Conservation (phyloP, 1,140 invertebrate genomes). For the Amyelois transitella region DNA sequence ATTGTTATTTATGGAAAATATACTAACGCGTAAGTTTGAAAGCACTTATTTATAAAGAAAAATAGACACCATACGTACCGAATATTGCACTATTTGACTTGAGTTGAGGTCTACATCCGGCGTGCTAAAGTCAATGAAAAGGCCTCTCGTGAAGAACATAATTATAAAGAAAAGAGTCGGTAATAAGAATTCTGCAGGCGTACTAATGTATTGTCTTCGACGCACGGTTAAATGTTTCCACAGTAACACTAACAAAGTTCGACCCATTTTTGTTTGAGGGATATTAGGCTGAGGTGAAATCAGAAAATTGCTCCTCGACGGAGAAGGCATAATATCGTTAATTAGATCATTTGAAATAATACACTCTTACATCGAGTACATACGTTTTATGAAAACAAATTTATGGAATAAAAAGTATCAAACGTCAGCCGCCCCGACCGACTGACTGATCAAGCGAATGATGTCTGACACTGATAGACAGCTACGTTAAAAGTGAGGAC, state of each 20-base stretch:
- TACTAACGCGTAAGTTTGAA: too few relatives aligned
- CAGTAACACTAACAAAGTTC: conserved; percentile 26
- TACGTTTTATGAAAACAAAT: too few relatives aligned
- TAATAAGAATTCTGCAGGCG: conserved; percentile 31
- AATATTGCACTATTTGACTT: background rate
- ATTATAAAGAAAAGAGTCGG: conserved; percentile 35
- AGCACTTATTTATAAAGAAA: too few relatives aligned
- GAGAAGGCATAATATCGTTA: background rate
- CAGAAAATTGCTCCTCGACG: background rate
- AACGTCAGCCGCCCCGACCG: too few relatives aligned
- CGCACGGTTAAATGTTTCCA: conserved; percentile 44
- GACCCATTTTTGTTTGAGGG: background rate
- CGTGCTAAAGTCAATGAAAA: conserved; percentile 18
- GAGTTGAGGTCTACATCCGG: too few relatives aligned
- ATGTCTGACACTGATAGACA: too few relatives aligned
- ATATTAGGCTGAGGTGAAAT: background rate
- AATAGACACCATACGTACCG: background rate
- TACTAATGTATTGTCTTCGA: conserved; percentile 37
- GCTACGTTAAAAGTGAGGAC: too few relatives aligned
- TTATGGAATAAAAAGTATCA: too few relatives aligned
- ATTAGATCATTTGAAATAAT: too few relatives aligned
- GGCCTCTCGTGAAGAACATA: conserved; percentile 27
- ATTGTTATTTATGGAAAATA: too few relatives aligned
- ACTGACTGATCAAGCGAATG: too few relatives aligned
- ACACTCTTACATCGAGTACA: too few relatives aligned